A percentile compares a stretch with the other conserved stretches of the same genome.
phyloP scores from a whole-genome alignment of 37 sponge, comb jelly and placozoan genomes.

The Aplysina aerophoba region DNA sequence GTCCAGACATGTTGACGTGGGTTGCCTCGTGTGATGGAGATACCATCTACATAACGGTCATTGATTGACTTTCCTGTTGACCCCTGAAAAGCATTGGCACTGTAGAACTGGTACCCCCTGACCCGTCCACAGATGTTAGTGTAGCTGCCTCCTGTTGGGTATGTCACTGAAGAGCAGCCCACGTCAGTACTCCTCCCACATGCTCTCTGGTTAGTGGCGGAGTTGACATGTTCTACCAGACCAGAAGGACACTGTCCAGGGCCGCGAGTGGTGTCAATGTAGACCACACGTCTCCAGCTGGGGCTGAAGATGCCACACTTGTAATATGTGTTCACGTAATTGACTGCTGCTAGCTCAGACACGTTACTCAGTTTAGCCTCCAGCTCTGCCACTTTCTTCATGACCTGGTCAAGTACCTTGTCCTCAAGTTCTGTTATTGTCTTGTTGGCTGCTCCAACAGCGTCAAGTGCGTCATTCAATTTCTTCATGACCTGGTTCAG shows the following conservation, averaged over 20 bases:
- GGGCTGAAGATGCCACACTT: not conserved
- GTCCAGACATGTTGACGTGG: constrained; percentile 26
- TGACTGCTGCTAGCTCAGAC: too few relatives aligned
- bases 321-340: too few relatives aligned
- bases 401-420: too few relatives aligned
- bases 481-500: too few relatives aligned
- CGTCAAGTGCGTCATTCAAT: too few relatives aligned
- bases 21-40: constrained; percentile 22
- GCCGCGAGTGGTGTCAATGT: constrained; percentile 39
- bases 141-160: not conserved
- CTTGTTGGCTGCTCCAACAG: too few relatives aligned
- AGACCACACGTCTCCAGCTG: constrained; percentile 1
- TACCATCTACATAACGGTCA: constrained; percentile 27
- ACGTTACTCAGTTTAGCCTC: too few relatives aligned
- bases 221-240: constrained; percentile 3
- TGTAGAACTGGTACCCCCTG: constrained; percentile 21
- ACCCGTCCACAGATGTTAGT: constrained; percentile 29
- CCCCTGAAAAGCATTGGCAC: not conserved
- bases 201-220: constrained; percentile 16
- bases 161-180: constrained; percentile 20
- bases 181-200: constrained; percentile 14
- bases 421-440: not conserved
- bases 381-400: too few relatives aligned
- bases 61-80: constrained; percentile 7
- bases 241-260: constrained; percentile 25